Conservation (phyloP, 2,888 invertebrate species). For the Bruchidius siliquastri region DNA sequence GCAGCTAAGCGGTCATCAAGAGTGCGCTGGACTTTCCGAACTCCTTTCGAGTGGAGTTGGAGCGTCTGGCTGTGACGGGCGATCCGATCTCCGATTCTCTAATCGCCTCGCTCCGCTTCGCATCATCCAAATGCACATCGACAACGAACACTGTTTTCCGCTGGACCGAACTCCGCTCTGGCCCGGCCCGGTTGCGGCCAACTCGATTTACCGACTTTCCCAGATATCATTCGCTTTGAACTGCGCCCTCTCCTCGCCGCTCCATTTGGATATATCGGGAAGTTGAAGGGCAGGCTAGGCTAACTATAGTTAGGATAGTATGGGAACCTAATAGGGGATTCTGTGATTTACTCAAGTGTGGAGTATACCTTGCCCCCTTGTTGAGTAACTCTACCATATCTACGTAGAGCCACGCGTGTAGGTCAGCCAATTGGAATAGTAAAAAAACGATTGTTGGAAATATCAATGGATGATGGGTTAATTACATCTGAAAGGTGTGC, state of each 20-base stretch:
- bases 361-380: no score
- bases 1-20: background rate
- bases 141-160: background rate
- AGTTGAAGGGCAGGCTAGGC: no score
- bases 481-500: no score
- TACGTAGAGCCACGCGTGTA: no score
- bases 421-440: no score
- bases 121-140: background rate
- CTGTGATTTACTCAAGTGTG: no score
- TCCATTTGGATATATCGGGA: background rate
- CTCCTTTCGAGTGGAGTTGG: background rate
- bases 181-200: background rate
- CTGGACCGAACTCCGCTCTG: background rate
- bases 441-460: no score
- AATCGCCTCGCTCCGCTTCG: no score
- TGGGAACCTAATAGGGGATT: no score
- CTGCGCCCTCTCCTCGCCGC: background rate
- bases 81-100: background rate
- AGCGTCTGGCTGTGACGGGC: background rate
- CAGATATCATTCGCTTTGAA: background rate
- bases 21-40: background rate
- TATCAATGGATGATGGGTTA: no score
- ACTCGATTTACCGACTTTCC: background rate
- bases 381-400: no score
- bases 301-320: no score